Evolutionary conservation across 2,888 invertebrate species (phyloP), one percentile per base, ranked within the genome.

Genomic region (Dichetophora obliterata): DNA sequence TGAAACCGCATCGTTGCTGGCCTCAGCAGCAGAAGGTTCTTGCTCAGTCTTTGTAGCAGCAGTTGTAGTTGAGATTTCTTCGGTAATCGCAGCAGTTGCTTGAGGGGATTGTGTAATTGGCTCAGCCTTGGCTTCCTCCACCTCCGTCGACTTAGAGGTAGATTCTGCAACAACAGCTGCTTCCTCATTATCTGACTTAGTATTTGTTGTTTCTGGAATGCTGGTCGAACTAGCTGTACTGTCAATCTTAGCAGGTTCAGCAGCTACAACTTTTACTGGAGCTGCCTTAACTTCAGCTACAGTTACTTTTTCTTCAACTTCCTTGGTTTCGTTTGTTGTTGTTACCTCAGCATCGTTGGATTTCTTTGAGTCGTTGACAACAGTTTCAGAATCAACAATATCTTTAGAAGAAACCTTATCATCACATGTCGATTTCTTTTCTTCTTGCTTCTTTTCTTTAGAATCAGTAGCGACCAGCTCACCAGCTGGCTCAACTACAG

Each of bases 11-110:
- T 37, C 65, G 52, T 19, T 19, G 34, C 48, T 69, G 48, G 54
- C 59, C n/a, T 66, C 66, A 22, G 54, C 57, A 54, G 31, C 73
- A n/a, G 31, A 52, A 31, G 68, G 24, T 22, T 11, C 82, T 83
- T 81, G 80, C 61, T 61, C 73, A 66, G 57, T 71, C 68, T 77
- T 77, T 61, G 71, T 75, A 37, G 77, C 75, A 19, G 78, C 73
- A 52, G 78, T 81, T 61, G 57, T 73, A n/a, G 66, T 57, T 9
- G 75, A 65, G 59, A 65, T 57, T 73, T 77, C 37, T 50, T 75
- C 72, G 22, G 54, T 69, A 57, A 71, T 80, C 74, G 72, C 27
- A 31, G 63, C 75, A 31, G 74, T 65, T 63, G 72, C 50, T 70
- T 54, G 9, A 59, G 54, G 14, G 19, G 59, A 19, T 31, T 43